A percentile compares a stretch with the other conserved stretches of the same genome.
These are phyloP conservation scores for Sussaba pulchella DNA, from an alignment of 2,888 invertebrate species.

Conservation along the genomic window DNA sequence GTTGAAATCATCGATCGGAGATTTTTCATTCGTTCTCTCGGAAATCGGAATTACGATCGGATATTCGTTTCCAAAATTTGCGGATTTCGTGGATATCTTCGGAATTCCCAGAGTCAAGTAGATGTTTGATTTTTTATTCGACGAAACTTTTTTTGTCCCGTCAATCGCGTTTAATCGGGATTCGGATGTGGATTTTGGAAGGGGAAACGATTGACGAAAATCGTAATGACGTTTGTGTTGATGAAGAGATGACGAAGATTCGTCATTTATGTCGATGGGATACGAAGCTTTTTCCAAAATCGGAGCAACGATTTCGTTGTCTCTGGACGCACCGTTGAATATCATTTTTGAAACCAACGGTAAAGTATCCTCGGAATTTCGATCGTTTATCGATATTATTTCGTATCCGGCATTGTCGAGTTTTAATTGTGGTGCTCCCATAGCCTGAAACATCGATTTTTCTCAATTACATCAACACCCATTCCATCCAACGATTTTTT, in stretches of 20 bases:
- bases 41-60: background rate
- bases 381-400: conserved; percentile 59
- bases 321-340: background rate
- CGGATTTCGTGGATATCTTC: background rate
- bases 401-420: conserved; percentile 60
- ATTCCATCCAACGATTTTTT: background rate
- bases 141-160: background rate
- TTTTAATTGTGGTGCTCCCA: conserved; percentile 47
- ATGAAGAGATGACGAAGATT: background rate
- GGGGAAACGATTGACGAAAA: background rate
- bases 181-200: background rate
- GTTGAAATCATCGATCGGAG: background rate
- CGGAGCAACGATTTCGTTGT: background rate
- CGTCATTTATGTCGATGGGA: conserved; percentile 8
- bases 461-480: background rate
- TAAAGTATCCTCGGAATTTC: conserved; percentile 12
- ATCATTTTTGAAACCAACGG: conserved; percentile 10
- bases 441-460: conserved; percentile 21
- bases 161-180: conserved; percentile 37
- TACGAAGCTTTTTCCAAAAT: conserved; percentile 39
- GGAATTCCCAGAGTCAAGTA: conserved; percentile 46
- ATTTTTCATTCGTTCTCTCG: background rate
- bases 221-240: conserved; percentile 42
- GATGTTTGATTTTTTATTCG: conserved; percentile 2
- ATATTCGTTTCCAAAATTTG: conserved; percentile 1